phyloP scores from a whole-genome alignment of 2,888 invertebrate genomes.

The Heteropelma amictum region DNA sequence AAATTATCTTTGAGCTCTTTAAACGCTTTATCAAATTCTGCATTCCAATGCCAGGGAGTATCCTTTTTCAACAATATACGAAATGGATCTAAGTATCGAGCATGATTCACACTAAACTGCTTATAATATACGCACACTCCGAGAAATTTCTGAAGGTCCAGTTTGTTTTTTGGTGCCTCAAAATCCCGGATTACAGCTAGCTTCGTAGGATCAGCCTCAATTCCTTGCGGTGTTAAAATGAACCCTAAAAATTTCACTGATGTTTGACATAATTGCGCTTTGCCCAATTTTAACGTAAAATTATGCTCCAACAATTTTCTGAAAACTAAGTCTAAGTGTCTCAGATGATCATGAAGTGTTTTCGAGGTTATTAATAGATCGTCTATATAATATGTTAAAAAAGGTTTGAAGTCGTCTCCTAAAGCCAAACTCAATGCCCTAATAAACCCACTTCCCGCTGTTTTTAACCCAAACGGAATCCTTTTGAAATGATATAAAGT shows the following conservation, averaged over 20 bases:
- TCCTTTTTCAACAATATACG: conserved; percentile 32
- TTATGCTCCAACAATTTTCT: conserved; percentile 41
- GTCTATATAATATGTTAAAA: conserved; percentile 65
- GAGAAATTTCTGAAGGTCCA: conserved; percentile 59
- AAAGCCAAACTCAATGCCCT: conserved; percentile 57
- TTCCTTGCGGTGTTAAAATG: conserved; percentile 34
- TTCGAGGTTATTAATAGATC: conserved; percentile 65
- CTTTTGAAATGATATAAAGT: conserved; percentile 16
- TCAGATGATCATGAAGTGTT: conserved; percentile 58
- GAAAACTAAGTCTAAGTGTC: conserved; percentile 58
- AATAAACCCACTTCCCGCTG: no score
- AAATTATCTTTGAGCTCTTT: conserved; percentile 44
- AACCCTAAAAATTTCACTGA: conserved; percentile 37
- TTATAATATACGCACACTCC: conserved; percentile 41
- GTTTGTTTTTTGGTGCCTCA: conserved; percentile 56
- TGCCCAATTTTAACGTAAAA: conserved; percentile 62
- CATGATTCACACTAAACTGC: conserved; percentile 27
- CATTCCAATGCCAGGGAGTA: conserved; percentile 41
- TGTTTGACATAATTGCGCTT: conserved; percentile 55
- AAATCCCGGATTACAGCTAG: conserved; percentile 59
- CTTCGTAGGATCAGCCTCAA: conserved; percentile 37
- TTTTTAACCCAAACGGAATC: conserved; percentile 14
- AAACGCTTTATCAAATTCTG: conserved; percentile 33
- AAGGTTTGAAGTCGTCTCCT: conserved; percentile 60
- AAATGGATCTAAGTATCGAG: conserved; percentile 42